Conservation (phyloP, 2,797 vertebrate species). For the Galaxias olidus region DNA sequence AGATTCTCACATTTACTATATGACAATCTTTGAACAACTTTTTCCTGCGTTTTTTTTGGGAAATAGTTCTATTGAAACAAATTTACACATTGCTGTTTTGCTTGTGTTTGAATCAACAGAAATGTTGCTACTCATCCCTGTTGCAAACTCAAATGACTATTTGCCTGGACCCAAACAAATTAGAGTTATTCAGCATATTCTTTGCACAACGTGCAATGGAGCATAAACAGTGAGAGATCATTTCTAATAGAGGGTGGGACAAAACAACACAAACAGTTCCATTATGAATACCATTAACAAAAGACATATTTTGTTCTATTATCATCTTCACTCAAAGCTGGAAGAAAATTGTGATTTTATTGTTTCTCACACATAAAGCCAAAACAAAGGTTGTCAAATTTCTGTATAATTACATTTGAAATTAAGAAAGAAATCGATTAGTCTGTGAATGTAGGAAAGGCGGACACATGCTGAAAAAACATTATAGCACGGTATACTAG, state of each 20-base stretch:
- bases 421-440: constrained; percentile 44
- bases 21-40: no score
- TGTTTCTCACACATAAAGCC: not conserved
- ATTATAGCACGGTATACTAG: constrained; percentile 35
- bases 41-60: no score
- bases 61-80: no score
- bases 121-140: no score
- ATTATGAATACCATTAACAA: constrained; percentile 1
- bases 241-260: not conserved
- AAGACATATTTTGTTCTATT: constrained; percentile 25
- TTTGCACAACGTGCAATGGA: no score
- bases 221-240: constrained; percentile 1
- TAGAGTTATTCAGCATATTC: no score
- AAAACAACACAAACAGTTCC: not conserved
- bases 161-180: no score
- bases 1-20: no score
- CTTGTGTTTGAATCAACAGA: no score
- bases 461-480: constrained; percentile 35
- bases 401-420: constrained; percentile 52
- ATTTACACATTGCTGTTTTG: no score
- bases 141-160: no score
- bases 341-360: constrained; percentile 4
- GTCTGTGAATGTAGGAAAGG: constrained; percentile 28
- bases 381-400: constrained; percentile 38
- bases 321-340: constrained; percentile 21